These are phyloP conservation scores for Edolisoma coerulescens DNA, from an alignment of 2,113 vertebrate genomes.

Conservation along the genomic window DNA sequence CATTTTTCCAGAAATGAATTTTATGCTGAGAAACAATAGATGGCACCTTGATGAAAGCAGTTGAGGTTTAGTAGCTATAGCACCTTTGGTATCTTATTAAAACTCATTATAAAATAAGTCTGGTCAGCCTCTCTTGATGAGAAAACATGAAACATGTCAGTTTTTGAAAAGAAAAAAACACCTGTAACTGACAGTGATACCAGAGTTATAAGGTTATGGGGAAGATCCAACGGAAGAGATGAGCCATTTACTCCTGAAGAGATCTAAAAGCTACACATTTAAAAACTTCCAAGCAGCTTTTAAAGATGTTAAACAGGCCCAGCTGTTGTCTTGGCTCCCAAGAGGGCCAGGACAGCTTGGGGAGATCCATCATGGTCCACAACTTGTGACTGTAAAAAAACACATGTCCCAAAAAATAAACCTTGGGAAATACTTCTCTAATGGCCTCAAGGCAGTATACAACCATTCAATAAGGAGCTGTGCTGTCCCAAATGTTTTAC, in stretches of 20 bases:
- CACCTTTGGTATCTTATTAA: background rate
- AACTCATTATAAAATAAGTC: background rate
- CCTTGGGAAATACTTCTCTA: background rate
- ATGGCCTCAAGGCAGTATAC: background rate
- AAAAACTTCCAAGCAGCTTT: background rate
- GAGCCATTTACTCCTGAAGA: background rate
- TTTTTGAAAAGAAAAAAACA: background rate
- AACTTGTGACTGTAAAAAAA: background rate
- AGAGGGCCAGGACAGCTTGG: background rate
- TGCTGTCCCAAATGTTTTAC: background rate
- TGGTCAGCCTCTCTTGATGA: background rate
- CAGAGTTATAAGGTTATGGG: background rate
- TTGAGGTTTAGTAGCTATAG: background rate
- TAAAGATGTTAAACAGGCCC: background rate
- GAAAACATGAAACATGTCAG: background rate
- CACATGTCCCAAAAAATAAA: background rate
- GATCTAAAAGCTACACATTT: background rate
- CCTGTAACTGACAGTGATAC: background rate
- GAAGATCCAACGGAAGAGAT: background rate
- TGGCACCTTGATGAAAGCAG: background rate
- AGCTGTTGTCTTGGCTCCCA: background rate
- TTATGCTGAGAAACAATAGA: background rate
- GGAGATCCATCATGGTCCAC: background rate
- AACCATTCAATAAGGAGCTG: background rate
- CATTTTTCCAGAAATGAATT: background rate